phyloP scores from a whole-genome alignment of 2,113 vertebrate species.

The Clarias batrachus region DNA sequence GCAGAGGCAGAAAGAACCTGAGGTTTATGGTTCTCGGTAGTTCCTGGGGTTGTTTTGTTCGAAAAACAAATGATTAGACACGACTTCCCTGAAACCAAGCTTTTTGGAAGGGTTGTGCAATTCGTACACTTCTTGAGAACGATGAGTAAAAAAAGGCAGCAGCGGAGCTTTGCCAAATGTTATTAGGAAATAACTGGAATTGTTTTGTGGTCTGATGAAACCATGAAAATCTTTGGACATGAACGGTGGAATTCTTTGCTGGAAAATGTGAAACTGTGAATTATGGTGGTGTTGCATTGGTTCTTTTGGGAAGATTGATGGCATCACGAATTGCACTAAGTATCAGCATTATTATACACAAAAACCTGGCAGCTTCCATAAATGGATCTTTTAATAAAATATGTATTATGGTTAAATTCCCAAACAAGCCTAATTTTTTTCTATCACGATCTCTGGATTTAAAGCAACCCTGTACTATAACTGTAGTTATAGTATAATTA shows the following conservation, averaged over 20 bases:
- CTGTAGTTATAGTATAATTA: not conserved
- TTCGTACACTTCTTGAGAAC: not conserved
- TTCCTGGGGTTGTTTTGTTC: not conserved
- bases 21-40: not conserved
- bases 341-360: not conserved
- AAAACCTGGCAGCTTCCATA: not conserved
- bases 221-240: not conserved
- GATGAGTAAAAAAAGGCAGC: not conserved
- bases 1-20: not conserved
- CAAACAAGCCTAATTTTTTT: not conserved
- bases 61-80: not conserved
- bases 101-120: not conserved
- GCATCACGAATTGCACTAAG: not conserved
- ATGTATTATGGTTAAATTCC: not conserved
- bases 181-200: conserved; percentile 7
- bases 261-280: conserved; percentile 9
- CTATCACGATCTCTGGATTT: not conserved
- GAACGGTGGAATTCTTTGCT: not conserved
- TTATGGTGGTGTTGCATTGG: not conserved
- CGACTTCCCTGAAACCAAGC: not conserved
- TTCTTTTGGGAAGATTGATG: not conserved
- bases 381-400: not conserved
- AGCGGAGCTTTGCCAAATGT: not conserved
- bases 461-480: not conserved
- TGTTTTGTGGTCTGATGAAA: not conserved